Evolutionary conservation across 2,888 invertebrate genomes (phyloP), one percentile per base, ranked within the genome.

Genomic region (Trichogramma evanescens): DNA sequence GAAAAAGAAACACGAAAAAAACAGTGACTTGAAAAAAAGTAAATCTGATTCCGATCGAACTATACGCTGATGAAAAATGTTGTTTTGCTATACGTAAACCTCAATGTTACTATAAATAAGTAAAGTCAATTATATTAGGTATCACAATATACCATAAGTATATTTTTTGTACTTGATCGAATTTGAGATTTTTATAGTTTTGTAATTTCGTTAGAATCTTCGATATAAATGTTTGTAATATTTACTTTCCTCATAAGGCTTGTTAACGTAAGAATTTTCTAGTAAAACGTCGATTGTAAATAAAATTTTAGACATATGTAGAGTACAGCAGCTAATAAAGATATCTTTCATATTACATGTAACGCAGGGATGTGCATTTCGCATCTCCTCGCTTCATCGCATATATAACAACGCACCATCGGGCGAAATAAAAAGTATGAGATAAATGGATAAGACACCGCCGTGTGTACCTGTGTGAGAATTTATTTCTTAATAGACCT

Each of bases 401-500:
- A 26, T 26, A 26, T 26, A 26, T 26, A 26, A 26, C 26, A 45
- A 39, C 45, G 41, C 43, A 9, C 39, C 48, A 62, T 62, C 58
- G 67, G 26, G 64, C 62, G 68, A 71, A 74, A 74, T 71, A 73
- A 73, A 74, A 66, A 71, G 59, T 50, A 26, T 26, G 59, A 66
- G 65, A 67, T 65, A 60, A 63, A 66, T 67, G 63, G 67, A 71
- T 67, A 70, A 69, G 45, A 59, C 48, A 55, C 43, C 53, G n/a
- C 45, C 68, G 52, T 63, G 52, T 60, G 58, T 54, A 50, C 51
- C 57, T 66, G 71, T 74, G 75, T 76, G 76, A 74, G 75, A 77
- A 76, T 71, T 73, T 62, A 75, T 76, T 77, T 76, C 73, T 69
- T 69, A 76, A 76, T 68, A 45, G n/a, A 50, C 53, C 59, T 63